A percentile compares a stretch with the other conserved stretches of the same genome.
These are phyloP conservation scores for Oxyteleia sp. DNA, from an alignment of 2,888 invertebrate genomes.

Conservation along the genomic window DNA sequence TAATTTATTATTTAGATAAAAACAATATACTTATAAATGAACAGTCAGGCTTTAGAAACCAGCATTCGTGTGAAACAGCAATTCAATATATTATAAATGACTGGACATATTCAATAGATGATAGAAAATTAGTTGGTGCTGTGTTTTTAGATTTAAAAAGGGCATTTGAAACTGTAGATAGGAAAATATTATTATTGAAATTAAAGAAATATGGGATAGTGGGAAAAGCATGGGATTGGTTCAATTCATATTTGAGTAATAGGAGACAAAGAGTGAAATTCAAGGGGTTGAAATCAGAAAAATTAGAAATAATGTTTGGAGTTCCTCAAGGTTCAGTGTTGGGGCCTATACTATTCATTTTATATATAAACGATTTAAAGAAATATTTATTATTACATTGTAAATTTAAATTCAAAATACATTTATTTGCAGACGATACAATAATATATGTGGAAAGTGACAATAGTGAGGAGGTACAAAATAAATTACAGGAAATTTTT, in stretches of 20 bases:
- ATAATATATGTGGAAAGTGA: not conserved
- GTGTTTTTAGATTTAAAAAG: not conserved
- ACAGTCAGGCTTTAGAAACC: slow-evolving; percentile 14
- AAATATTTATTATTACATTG: too few relatives aligned
- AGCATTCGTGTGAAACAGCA: not conserved
- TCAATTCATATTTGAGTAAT: not conserved
- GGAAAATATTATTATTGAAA: not conserved
- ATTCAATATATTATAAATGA: slow-evolving; percentile 6
- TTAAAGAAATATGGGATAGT: not conserved
- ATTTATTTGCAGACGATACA: not conserved
- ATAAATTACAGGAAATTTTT: not conserved
- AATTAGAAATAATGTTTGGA: too few relatives aligned
- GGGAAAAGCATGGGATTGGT: not conserved
- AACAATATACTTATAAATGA: not conserved
- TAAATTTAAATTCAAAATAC: not conserved
- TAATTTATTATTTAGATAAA: not conserved
- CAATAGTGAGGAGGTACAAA: too few relatives aligned
- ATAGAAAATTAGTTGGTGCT: not conserved
- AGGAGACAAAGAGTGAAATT: slow-evolving; percentile 17
- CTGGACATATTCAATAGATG: slow-evolving; percentile 8
- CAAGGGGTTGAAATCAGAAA: not conserved
- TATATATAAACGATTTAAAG: not conserved
- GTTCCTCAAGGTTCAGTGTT: too few relatives aligned
- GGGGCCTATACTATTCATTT: not conserved
- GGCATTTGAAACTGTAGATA: too few relatives aligned